phyloP scores from a whole-genome alignment of 2,888 invertebrate genomes.

The Himalopsyche tibetana region DNA sequence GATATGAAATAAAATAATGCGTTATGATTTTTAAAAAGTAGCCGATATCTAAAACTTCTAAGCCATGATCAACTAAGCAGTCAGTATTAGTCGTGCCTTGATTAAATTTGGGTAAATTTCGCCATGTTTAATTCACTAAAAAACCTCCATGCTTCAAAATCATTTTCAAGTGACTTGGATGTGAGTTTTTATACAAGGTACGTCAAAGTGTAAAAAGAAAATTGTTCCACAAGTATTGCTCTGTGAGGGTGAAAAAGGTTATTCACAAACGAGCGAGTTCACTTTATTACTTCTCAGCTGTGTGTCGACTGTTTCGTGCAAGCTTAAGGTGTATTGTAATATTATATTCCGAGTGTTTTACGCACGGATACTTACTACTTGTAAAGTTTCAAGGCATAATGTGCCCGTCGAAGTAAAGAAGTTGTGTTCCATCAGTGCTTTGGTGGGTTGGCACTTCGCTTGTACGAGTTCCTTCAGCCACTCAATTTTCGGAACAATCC shows the following conservation, averaged over 20 bases:
- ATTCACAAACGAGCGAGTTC: constrained; percentile 35
- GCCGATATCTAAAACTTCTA: no score
- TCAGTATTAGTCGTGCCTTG: no score
- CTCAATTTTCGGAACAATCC: constrained; percentile 25
- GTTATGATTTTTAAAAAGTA: no score
- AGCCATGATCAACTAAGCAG: no score
- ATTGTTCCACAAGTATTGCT: not conserved
- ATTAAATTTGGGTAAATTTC: no score
- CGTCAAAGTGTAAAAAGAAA: not conserved
- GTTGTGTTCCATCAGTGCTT: constrained; percentile 7
- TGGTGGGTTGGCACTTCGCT: not conserved
- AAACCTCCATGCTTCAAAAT: no score
- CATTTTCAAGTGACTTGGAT: no score
- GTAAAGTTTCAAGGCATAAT: constrained; percentile 29
- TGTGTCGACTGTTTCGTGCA: not conserved
- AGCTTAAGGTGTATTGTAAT: not conserved
- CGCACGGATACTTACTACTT: constrained; percentile 39
- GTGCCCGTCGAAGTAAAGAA: constrained; percentile 21
- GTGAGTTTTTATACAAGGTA: no score
- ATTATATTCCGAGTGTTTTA: constrained; percentile 38
- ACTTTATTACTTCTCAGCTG: constrained; percentile 33
- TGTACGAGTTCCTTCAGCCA: not conserved
- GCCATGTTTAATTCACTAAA: no score
- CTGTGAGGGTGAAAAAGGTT: constrained; percentile 22
- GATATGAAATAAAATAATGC: no score